Evolutionary conservation across 2,797 vertebrate species (phyloP).

Genomic region (Sphaeramia orbicularis): DNA sequence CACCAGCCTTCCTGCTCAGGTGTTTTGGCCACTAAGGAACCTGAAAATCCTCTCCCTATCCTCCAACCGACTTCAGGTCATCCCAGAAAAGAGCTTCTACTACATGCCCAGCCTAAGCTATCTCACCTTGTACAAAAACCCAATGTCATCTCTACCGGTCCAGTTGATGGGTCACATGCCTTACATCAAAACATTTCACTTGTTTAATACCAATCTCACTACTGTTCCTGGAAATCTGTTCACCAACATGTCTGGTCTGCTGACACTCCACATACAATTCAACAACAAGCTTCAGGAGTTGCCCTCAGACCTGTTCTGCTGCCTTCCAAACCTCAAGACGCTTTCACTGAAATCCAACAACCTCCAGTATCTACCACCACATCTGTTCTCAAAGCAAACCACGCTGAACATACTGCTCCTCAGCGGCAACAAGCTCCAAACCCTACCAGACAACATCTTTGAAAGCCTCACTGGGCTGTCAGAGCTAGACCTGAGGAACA

Average conservation of each 20-base stretch:
- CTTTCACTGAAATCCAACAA: constrained; percentile 85
- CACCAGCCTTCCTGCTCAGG: constrained; percentile 74
- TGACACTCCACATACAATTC: constrained; percentile 80
- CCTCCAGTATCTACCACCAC: constrained; percentile 80
- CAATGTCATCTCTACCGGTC: constrained; percentile 84
- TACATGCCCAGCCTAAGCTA: constrained; percentile 78
- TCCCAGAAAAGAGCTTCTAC: constrained; percentile 88
- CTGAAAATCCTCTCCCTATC: constrained; percentile 83
- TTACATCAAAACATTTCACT: constrained; percentile 84
- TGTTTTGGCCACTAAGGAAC: constrained; percentile 85
- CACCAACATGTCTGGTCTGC: too few species aligned
- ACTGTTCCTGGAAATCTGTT: too few species aligned
- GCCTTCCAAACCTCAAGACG: constrained; percentile 80
- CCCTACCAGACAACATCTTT: constrained; percentile 82
- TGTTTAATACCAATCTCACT: too few species aligned
- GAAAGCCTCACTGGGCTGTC: constrained; percentile 72
- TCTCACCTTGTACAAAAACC: constrained; percentile 89
- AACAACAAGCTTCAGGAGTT: constrained; percentile 84
- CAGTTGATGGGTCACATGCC: constrained; percentile 89
- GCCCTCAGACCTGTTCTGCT: constrained; percentile 85
- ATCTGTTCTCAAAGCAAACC: constrained; percentile 82
- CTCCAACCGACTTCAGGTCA: constrained; percentile 81
- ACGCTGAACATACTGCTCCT: constrained; percentile 80
- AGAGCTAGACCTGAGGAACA: constrained; percentile 72
- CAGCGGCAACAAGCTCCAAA: constrained; percentile 77